These are phyloP conservation scores for Dexiosoma caninum DNA, from an alignment of 2,888 invertebrate species.

Conservation along the genomic window DNA sequence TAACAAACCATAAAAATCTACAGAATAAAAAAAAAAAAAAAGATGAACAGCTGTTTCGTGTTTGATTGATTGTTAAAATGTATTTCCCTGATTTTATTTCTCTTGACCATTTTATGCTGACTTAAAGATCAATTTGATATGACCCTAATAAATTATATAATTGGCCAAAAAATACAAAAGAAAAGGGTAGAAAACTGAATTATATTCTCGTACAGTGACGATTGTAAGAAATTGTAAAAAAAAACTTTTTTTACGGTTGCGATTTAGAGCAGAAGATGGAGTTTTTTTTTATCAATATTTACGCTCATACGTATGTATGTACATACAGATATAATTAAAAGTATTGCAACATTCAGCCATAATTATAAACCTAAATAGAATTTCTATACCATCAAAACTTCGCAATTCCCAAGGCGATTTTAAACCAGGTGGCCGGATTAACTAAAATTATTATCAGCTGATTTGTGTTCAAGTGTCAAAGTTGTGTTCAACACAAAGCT, in stretches of 20 bases:
- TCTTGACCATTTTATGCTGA: background rate
- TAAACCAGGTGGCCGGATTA: no score
- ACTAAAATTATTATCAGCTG: no score
- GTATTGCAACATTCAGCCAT: no score
- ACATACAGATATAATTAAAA: no score
- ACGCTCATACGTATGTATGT: no score
- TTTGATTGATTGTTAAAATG: no score
- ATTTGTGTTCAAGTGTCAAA: no score
- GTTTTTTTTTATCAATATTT: no score
- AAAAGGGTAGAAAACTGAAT: background rate
- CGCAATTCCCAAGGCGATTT: no score
- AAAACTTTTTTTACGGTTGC: background rate
- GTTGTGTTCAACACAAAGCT: no score
- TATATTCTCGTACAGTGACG: background rate
- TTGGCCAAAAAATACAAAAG: background rate
- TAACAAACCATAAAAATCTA: slow-evolving; percentile 11
- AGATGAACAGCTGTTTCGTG: slow-evolving; percentile 49
- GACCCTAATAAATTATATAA: slow-evolving; percentile 43
- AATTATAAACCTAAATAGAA: background rate
- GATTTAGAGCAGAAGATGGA: background rate
- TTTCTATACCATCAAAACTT: no score
- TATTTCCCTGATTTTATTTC: no score
- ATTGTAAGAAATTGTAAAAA: background rate
- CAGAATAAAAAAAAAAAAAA: background rate
- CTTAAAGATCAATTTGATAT: slow-evolving; percentile 37